These are phyloP conservation scores for Picus viridis DNA, from an alignment of 2,797 vertebrate genomes.

Conservation along the genomic window DNA sequence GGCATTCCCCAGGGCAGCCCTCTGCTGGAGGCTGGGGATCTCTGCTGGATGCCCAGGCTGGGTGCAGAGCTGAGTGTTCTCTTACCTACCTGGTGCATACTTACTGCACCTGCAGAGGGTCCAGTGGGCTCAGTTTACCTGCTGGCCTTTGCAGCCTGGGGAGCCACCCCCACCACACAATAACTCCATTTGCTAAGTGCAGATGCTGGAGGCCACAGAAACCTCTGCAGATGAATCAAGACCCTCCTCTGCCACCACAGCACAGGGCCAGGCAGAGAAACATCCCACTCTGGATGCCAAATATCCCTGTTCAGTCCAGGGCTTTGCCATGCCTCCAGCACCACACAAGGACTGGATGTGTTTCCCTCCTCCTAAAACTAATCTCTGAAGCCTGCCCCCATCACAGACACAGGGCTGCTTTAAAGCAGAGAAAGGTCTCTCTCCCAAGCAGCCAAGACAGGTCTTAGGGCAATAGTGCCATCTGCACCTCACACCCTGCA, in stretches of 20 bases:
- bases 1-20: not conserved
- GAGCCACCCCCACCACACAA: not conserved
- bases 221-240: no score
- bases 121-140: not conserved
- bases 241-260: not conserved
- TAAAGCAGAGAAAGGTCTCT: not conserved
- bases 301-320: not conserved
- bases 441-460: not conserved
- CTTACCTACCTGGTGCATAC: not conserved
- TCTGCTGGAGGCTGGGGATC: not conserved
- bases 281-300: not conserved
- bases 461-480: not conserved
- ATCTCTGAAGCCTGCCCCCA: no score
- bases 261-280: not conserved
- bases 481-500: not conserved
- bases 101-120: not conserved
- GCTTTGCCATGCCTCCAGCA: not conserved
- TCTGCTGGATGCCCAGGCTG: not conserved
- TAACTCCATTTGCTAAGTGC: rapidly evolving
- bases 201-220: not conserved
- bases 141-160: not conserved
- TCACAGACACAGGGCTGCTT: not conserved
- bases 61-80: not conserved
- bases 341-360: not conserved
- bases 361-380: not conserved